Base-by-base conservation (phyloP, 1,140 invertebrate genomes). In the Agrypnia vestita region DNA sequence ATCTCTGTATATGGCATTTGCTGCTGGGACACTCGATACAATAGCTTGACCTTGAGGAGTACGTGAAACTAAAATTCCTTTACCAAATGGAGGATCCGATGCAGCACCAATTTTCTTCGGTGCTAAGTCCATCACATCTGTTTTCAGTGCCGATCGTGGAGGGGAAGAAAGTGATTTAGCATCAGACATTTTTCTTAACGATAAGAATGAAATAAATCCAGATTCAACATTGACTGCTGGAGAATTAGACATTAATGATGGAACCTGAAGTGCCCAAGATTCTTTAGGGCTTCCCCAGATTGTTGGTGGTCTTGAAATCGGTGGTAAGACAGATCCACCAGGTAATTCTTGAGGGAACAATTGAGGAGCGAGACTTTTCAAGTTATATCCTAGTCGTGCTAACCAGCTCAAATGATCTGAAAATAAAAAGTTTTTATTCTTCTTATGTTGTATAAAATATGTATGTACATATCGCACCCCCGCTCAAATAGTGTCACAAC, bases 331-430 rank as follows among this genome's bases (percentile, higher is more conserved):
- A 55, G 91, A 89, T 35, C 91, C 91, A 74, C 92, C 90, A 43
- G 92, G 91, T 78, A 94, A 84, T 84, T 92, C 90, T 13, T 93
- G 91, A 15, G 91, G 92, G 85, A 93, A 95, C 47, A 96, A 89
- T 85, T 97, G 96, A 0, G 96, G 96, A n/a, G 96, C 94, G 67
- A 98, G 87, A 75, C 93, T 96, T 80, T 94, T 93, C n/a, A 97
- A 88, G 82, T 97, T 94, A 84, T 96, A 97, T 25, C 96, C 97
- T 1, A 98, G 91, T 62, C 94, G 91, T 10, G 91, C 90, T 81
- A 98, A 87, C 97, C 97, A 98, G 64, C 93, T 93, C 82, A 94
- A 90, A 85, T 97, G 95, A 90, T 96, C 96, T 94, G 89, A 91
- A 91, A 81, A 85, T 61, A 55, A 76, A 64, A 35, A 35, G 25